Evolutionary conservation across 2,888 invertebrate species (phyloP).

Genomic region (Nezara viridula): DNA sequence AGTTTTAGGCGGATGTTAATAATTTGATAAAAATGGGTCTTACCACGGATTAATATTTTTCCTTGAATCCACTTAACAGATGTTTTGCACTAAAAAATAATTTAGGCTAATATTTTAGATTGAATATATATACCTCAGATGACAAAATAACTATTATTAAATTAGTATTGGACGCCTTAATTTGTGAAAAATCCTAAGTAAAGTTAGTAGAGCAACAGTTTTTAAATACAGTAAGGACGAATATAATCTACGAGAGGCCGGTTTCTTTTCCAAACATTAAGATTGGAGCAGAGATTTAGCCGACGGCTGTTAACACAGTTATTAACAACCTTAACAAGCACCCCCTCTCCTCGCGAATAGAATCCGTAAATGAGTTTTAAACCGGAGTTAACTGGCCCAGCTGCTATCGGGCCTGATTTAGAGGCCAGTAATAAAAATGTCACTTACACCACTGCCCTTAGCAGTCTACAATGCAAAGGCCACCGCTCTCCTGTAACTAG

Average conservation of each 20-base stretch:
- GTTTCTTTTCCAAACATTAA: neutral
- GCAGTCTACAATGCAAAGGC: neutral
- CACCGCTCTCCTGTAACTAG: neutral
- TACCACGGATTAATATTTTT: too few species aligned
- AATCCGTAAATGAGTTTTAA: constrained; percentile 38
- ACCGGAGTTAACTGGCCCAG: neutral
- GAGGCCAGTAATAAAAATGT: neutral
- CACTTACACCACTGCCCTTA: neutral
- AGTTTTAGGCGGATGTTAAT: too few species aligned
- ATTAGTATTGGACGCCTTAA: too few species aligned
- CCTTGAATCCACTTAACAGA: neutral
- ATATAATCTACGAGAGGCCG: neutral
- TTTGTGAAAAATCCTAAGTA: too few species aligned
- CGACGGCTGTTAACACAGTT: neutral
- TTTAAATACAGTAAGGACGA: neutral
- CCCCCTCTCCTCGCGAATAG: neutral
- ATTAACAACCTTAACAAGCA: neutral
- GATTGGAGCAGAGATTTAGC: neutral
- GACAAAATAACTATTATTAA: too few species aligned
- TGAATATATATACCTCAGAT: too few species aligned
- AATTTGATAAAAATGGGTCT: too few species aligned
- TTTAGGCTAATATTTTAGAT: neutral
- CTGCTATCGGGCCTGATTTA: constrained; percentile 9
- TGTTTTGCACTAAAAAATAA: neutral
- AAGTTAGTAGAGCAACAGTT: neutral